Percentiles rank a stretch among this genome's conserved stretches.
Conservation (phyloP, 2,113 vertebrate genomes). For the Amphilophus citrinellus region DNA sequence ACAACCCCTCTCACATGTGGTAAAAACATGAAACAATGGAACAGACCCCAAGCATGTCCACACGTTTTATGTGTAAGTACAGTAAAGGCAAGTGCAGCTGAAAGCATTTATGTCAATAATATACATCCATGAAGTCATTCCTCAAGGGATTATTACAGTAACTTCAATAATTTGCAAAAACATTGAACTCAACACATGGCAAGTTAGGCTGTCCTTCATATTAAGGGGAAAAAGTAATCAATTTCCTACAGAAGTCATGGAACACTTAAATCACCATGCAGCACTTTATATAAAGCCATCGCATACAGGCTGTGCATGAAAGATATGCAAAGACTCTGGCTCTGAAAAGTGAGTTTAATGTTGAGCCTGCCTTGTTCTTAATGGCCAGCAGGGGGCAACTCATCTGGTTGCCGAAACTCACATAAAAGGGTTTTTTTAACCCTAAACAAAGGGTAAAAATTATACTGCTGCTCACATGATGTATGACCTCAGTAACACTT, state of each 20-base stretch:
- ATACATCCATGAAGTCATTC: slow-evolving; percentile 42
- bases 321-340: neutral
- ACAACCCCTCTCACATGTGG: slow-evolving; percentile 3
- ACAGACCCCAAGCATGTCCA: slow-evolving; percentile 8
- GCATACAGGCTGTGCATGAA: neutral
- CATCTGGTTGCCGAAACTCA: neutral
- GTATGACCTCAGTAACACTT: neutral
- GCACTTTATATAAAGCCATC: neutral
- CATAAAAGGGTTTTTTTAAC: neutral
- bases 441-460: neutral
- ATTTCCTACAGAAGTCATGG: neutral
- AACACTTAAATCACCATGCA: neutral
- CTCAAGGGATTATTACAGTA: slow-evolving; percentile 20
- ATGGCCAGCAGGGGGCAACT: neutral
- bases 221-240: slow-evolving; percentile 4
- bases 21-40: slow-evolving; percentile 27
- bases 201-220: slow-evolving; percentile 8
- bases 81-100: slow-evolving; percentile 39
- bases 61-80: slow-evolving; percentile 14
- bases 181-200: slow-evolving; percentile 12
- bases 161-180: slow-evolving; percentile 23
- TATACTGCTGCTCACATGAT: neutral
- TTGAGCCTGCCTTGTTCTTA: neutral
- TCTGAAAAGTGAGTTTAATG: neutral
- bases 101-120: slow-evolving; percentile 54